Evolutionary conservation across 2,797 vertebrate genomes (phyloP), one percentile per base, ranked within the genome.

Genomic region (Perodicticus potto): DNA sequence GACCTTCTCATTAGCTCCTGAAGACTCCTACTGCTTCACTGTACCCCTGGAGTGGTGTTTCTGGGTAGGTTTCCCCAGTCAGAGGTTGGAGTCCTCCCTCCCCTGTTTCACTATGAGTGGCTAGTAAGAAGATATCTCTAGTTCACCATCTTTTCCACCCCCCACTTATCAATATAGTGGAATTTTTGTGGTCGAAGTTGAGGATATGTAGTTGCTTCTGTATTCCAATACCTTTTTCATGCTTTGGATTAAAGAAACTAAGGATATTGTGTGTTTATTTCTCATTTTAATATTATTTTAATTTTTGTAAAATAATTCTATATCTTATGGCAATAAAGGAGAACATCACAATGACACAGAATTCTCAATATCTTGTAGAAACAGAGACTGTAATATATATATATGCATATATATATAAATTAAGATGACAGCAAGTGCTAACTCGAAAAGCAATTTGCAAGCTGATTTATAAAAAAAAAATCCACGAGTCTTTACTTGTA

Each of bases 401-500:
- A 16, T 88, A 45, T 40, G 10, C 32, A 1, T 7, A 5, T 61
- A 20, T 43, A 11, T 73, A 14, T 55, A 10, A 8, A 29, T 1
- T 76, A 7, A 13, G 32, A 84, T n/a, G 61, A 70, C 23, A 22
- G 7, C 53, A 59, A 29, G 7, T 2, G 40, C 63, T 69, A 19
- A 80, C 13, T 27, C 63, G 89, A 49, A 82, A 22, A 0, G 5
- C 3, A 34, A 27, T 84, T 81, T 85, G 10, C 37, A 7, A n/a
- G 34, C 13, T 70, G 16, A 16, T 27, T 86, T 73, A 57, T 25
- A 61, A 25, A 43, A 61, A 61, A 67, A 25, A 17, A 57, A 67
- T 76, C 2, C 3, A 57, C 4, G 4, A 43, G 12, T 69, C 4
- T 2, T 2, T 0, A 40, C 3, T 29, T 78, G 10, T 19, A 65